These are phyloP conservation scores for Campoplex nolae DNA, from an alignment of 2,888 invertebrate species.

Conservation along the genomic window DNA sequence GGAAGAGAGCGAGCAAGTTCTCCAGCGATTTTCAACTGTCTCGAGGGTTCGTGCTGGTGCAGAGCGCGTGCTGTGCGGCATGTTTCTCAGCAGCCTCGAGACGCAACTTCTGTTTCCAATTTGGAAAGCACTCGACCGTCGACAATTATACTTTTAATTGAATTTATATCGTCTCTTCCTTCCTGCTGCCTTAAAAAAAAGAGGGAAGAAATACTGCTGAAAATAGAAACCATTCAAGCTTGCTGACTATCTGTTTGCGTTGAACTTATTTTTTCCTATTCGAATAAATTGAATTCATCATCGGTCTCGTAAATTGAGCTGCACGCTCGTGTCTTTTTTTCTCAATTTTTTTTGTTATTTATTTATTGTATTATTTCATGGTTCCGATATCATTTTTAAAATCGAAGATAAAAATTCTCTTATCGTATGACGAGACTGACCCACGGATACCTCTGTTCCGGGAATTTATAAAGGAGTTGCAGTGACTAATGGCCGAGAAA, in stretches of 20 bases:
- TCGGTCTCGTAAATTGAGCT: not conserved
- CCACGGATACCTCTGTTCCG: not conserved
- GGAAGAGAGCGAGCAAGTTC: constrained; percentile 48
- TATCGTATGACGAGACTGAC: not conserved
- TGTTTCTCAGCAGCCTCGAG: constrained; percentile 48
- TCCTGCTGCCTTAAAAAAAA: constrained; percentile 19
- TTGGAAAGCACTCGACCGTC: constrained; percentile 56
- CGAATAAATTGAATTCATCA: not conserved
- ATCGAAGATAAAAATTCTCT: not conserved
- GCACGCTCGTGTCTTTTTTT: not conserved
- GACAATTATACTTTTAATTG: constrained; percentile 66
- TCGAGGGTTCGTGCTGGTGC: constrained; percentile 56
- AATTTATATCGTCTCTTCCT: constrained; percentile 55
- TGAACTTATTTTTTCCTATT: not conserved
- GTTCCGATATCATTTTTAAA: not conserved
- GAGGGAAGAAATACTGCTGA: not conserved
- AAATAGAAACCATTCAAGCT: constrained; percentile 15
- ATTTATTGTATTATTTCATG: not conserved
- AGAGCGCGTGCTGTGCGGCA: constrained; percentile 54
- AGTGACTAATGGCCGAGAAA: constrained; percentile 55
- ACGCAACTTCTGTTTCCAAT: constrained; percentile 68
- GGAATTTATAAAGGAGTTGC: not conserved
- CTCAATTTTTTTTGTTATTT: not conserved
- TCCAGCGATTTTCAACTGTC: constrained; percentile 53
- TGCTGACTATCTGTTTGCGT: not conserved